Base-by-base conservation (phyloP, 2,113 vertebrate genomes). In the Centropristis striata region DNA sequence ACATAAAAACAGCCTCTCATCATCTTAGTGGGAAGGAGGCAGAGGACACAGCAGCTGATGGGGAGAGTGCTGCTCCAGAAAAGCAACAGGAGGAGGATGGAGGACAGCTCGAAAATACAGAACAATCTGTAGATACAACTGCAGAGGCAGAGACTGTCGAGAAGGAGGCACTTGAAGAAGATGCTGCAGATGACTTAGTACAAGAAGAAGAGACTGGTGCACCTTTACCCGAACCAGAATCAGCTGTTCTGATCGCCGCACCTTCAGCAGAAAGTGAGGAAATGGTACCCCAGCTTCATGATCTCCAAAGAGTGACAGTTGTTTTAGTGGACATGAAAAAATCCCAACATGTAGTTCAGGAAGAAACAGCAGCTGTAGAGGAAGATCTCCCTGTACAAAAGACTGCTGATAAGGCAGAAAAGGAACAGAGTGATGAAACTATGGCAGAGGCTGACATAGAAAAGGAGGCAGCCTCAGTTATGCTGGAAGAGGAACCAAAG, bases 311-410 rank as follows among this genome's bases (percentile, higher is more conserved):
- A 25, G 20, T 78, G 20, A 54, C 53, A 20, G 70, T 84, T 15
- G 50, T 78, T 65, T 58, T 88, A 42, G 60, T 86, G 10, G 86
- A 86, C 53, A 13, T 77, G 4, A 61, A 60, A 12, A 64, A 61
- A 23, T 10, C 6, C 20, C 18, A 39, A 4, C 36, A 8, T 39
- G 49, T 55, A 5, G 4, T 65, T 18, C 58, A 47, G 12, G 37
- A 53, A 8, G 60, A 15, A 68, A 51, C 14, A 4, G 20, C 15
- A n/a, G 5, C 21, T 25, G 9, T 14, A 9, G 23, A 57, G 2
- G 13, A 44, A 6, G 12, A 1, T 14, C 15, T 32, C 42, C 14
- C 16, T 49, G 54, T n/a, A 39, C 57, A 61, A 59, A 15, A 59
- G 18, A 32, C 11, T 54, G n/a, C n/a, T 51, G 4, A 16, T 50